A percentile compares a stretch with the other conserved stretches of the same genome.
phyloP scores from a whole-genome alignment of 2,797 vertebrate genomes.

The Octomys mimax region DNA sequence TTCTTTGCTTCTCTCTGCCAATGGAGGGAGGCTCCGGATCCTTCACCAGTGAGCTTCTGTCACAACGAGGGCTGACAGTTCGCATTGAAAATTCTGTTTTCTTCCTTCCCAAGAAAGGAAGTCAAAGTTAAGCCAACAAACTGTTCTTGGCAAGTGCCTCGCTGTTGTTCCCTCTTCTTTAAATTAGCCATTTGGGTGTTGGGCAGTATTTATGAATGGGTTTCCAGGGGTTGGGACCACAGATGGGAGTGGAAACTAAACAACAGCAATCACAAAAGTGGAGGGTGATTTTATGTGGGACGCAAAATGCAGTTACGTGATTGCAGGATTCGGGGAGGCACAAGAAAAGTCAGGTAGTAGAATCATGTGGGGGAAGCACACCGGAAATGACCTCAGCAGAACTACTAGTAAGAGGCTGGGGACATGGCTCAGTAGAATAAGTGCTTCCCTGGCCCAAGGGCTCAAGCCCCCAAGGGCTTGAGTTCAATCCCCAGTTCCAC shows the following conservation, averaged over 20 bases:
- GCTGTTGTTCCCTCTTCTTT: conserved; percentile 87
- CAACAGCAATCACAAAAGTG: background rate
- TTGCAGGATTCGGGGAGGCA: conserved; percentile 40
- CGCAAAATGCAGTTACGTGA: conserved; percentile 15
- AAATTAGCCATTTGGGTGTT: conserved; percentile 88
- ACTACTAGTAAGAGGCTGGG: background rate
- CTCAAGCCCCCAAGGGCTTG: too few species aligned
- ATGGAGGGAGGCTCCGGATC: conserved; percentile 88
- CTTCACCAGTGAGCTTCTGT: conserved; percentile 90
- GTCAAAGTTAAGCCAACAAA: conserved; percentile 92
- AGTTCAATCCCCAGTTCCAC: too few species aligned
- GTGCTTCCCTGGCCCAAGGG: too few species aligned
- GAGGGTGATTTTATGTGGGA: background rate
- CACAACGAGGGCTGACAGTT: conserved; percentile 92
- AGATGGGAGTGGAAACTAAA: conserved; percentile 56
- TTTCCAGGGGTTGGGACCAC: conserved; percentile 76
- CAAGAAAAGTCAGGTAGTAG: background rate
- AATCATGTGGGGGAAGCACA: background rate
- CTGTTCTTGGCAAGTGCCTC: conserved; percentile 90
- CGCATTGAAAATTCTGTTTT: conserved; percentile 94
- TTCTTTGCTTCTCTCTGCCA: conserved; percentile 90
- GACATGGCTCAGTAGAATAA: too few species aligned
- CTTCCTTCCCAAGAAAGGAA: conserved; percentile 91
- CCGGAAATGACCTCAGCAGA: background rate
- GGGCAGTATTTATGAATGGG: conserved; percentile 77